Conservation (phyloP, 2,113 vertebrate species). For the Eretmochelys imbricata region DNA sequence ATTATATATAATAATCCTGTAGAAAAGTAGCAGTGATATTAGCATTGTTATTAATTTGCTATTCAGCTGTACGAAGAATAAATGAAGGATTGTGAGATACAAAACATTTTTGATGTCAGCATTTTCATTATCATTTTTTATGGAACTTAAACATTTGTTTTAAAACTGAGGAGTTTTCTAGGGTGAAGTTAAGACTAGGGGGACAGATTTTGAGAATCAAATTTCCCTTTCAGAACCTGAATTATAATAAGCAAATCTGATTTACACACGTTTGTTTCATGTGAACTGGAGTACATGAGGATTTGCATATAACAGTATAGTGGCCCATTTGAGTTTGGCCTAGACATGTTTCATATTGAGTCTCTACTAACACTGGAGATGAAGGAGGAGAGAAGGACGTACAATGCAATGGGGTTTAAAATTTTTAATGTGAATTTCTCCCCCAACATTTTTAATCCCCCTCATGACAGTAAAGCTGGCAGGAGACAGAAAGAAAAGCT, state of each 20-base stretch:
- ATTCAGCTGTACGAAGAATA: neutral
- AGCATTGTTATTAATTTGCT: neutral
- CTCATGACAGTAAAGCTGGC: neutral
- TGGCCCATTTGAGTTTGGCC: neutral
- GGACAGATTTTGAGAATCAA: neutral
- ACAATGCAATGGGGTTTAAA: neutral
- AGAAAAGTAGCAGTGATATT: neutral
- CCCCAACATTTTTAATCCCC: neutral
- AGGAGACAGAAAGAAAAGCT: neutral
- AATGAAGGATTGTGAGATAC: neutral
- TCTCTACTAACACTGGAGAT: neutral
- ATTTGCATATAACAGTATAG: neutral
- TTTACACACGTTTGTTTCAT: neutral
- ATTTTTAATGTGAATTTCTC: neutral
- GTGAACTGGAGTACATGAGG: neutral
- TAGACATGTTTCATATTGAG: neutral
- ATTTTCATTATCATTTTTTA: neutral
- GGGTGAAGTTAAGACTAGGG: neutral
- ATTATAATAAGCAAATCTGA: neutral
- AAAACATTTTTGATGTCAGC: neutral
- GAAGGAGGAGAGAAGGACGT: neutral
- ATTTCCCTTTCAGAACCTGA: neutral
- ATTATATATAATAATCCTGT: slow-evolving; percentile 15
- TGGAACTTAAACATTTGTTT: neutral
- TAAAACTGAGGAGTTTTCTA: neutral